Evolutionary conservation across 2,113 vertebrate species (phyloP).

Genomic region (rabbit (Oryctolagus cuniculus)): mOryCun1.1 NC_091439.1:26406001-26406500

Average conservation of each 20-base stretch:
- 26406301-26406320: neutral
- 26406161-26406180: neutral
- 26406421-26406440: too few species aligned
- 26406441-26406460: too few species aligned
- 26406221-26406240: constrained; percentile 53
- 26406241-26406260: neutral
- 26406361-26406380: neutral
- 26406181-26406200: neutral
- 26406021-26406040: too few species aligned
- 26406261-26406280: neutral
- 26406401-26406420: neutral
- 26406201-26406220: constrained; percentile 40
- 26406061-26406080: too few species aligned
- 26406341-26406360: neutral
- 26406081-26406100: too few species aligned
- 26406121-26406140: neutral
- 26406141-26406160: constrained; percentile 32
- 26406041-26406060: too few species aligned
- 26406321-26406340: constrained; percentile 5
- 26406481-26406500: too few species aligned
- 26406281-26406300: neutral
- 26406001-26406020: too few species aligned
- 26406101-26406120: too few species aligned
- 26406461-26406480: too few species aligned
- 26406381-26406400: neutral